phyloP scores from a whole-genome alignment of 2,797 vertebrate genomes.

The Oreochromis mossambicus region DNA sequence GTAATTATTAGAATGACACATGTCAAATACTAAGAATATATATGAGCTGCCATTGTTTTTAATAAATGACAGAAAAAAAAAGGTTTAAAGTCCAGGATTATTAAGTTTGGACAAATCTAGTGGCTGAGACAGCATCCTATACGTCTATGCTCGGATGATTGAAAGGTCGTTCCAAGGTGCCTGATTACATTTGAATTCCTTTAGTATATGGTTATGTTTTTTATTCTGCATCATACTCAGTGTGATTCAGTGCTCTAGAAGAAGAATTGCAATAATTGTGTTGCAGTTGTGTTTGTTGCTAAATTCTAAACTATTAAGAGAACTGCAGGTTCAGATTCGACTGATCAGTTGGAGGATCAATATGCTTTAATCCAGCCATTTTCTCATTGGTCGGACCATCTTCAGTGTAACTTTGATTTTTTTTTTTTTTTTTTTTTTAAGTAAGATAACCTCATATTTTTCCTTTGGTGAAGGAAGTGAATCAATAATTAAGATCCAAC shows the following conservation, averaged over 20 bases:
- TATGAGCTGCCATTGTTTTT: background rate
- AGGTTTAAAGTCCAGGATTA: background rate
- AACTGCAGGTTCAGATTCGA: background rate
- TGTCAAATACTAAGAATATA: background rate
- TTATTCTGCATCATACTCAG: background rate
- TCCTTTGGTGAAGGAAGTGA: fast-evolving
- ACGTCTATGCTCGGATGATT: fast-evolving
- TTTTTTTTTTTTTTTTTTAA: background rate
- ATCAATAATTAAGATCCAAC: background rate
- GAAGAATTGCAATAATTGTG: background rate
- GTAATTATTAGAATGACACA: background rate
- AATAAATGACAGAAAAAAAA: background rate
- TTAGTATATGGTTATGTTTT: background rate
- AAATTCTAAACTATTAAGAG: background rate
- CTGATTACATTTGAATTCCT: background rate
- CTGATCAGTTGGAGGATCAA: background rate
- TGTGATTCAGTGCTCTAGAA: background rate
- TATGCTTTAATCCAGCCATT: background rate
- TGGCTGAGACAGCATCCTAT: background rate
- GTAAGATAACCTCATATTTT: background rate
- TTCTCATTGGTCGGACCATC: background rate
- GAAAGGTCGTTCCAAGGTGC: background rate
- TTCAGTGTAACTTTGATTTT: background rate
- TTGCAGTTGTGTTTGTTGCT: background rate
- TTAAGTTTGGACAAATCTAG: background rate